Percentiles rank a stretch among this genome's conserved stretches.
Evolutionary conservation across 2,113 vertebrate genomes (phyloP).

Genomic region (Tychaedon coryphoeus): DNA sequence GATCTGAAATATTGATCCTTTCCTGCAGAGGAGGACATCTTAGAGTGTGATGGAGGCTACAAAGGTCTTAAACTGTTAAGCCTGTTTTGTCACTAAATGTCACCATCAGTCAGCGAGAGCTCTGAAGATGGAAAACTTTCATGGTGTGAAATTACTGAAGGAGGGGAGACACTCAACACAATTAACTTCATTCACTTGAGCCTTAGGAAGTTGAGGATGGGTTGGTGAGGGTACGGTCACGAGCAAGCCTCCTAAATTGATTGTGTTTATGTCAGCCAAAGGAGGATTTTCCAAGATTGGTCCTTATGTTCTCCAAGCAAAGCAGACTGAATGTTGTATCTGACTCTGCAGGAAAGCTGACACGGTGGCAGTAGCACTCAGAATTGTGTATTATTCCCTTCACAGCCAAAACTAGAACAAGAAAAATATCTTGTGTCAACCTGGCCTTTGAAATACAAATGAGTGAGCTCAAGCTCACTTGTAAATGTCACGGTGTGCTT

Average conservation of each 20-base stretch:
- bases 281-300: not conserved
- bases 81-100: not conserved
- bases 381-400: constrained; percentile 7
- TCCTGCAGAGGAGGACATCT: not conserved
- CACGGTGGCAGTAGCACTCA: not conserved
- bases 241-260: not conserved
- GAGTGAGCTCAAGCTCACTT: constrained; percentile 29
- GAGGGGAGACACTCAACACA: not conserved
- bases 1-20: not conserved
- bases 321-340: not conserved
- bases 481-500: constrained; percentile 44
- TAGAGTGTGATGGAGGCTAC: not conserved
- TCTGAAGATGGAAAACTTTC: not conserved
- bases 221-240: not conserved
- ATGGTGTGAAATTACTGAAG: not conserved
- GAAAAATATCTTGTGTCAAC: constrained; percentile 50
- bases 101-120: not conserved
- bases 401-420: not conserved
- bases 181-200: not conserved
- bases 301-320: not conserved
- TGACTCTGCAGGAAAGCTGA: not conserved
- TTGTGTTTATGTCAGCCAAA: not conserved
- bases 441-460: constrained; percentile 63
- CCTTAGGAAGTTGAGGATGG: not conserved
- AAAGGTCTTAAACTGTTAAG: not conserved